Evolutionary conservation across 1,140 invertebrate species (phyloP).

Genomic region (Metopolophium dirhodum): DNA sequence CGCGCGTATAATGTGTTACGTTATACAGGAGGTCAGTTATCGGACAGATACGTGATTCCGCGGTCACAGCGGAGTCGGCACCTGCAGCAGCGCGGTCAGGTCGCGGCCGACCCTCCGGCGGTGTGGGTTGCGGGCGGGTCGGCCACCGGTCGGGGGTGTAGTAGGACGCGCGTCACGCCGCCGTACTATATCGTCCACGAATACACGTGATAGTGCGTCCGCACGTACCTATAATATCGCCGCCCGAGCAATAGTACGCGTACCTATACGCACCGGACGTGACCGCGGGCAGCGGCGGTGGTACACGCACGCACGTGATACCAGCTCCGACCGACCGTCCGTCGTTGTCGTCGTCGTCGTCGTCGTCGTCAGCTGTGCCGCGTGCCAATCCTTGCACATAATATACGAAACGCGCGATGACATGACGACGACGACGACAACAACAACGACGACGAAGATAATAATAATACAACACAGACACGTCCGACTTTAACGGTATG

Average conservation of each 20-base stretch:
- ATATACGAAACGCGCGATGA: neutral
- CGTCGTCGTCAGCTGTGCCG: constrained; percentile 30
- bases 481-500: constrained; percentile 16
- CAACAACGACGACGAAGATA: neutral
- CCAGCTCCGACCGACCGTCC: neutral
- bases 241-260: neutral
- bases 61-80: no score
- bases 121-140: neutral
- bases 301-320: constrained; percentile 20
- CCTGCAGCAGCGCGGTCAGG: neutral
- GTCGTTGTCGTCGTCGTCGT: neutral
- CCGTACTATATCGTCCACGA: neutral
- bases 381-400: constrained; percentile 9
- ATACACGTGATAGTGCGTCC: neutral
- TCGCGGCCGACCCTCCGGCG: neutral
- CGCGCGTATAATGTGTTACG: neutral
- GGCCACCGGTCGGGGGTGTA: neutral
- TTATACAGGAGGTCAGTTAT: constrained; percentile 36
- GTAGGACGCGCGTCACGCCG: constrained; percentile 2
- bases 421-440: constrained; percentile 4
- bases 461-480: neutral
- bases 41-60: constrained; percentile 33
- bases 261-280: constrained; percentile 18
- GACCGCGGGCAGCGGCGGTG: neutral
- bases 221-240: constrained; percentile 21